A percentile compares a stretch with the other conserved stretches of the same genome.
Conservation (phyloP, 2,113 vertebrate genomes). For the Channa argus region DNA sequence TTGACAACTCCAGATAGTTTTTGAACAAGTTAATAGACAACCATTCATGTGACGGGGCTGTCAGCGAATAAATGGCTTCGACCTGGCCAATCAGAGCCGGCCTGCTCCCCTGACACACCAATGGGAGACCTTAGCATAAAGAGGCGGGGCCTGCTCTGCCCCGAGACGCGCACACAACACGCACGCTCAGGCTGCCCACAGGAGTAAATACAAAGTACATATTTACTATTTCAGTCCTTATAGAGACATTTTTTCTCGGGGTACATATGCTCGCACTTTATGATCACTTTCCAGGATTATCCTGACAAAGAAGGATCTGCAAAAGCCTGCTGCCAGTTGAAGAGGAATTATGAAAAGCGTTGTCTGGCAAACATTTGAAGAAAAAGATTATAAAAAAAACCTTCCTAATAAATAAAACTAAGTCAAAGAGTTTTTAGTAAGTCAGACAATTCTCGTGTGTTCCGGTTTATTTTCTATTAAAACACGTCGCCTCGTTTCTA, state of each 20-base stretch:
- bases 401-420: not conserved
- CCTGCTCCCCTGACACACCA: conserved; percentile 84
- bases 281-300: not conserved
- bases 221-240: conserved; percentile 87
- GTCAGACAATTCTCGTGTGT: not conserved
- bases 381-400: conserved; percentile 3
- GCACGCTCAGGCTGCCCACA: conserved; percentile 74
- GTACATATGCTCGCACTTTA: not conserved
- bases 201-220: conserved; percentile 86
- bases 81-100: conserved; percentile 92
- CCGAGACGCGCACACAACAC: conserved; percentile 39
- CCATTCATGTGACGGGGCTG: conserved; percentile 99
- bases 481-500: not conserved
- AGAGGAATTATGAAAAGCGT: conserved; percentile 2
- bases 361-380: conserved; percentile 1
- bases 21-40: conserved; percentile 99
- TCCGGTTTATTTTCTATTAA: not conserved
- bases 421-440: not conserved
- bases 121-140: conserved; percentile 87
- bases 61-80: conserved; percentile 98
- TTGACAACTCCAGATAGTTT: conserved; percentile 99
- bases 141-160: conserved; percentile 86
- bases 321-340: not conserved
- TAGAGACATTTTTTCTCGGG: conserved; percentile 84
- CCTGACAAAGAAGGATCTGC: not conserved